Conservation (phyloP, 1,140 invertebrate genomes). For the Anoplolepis gracilipes region DNA sequence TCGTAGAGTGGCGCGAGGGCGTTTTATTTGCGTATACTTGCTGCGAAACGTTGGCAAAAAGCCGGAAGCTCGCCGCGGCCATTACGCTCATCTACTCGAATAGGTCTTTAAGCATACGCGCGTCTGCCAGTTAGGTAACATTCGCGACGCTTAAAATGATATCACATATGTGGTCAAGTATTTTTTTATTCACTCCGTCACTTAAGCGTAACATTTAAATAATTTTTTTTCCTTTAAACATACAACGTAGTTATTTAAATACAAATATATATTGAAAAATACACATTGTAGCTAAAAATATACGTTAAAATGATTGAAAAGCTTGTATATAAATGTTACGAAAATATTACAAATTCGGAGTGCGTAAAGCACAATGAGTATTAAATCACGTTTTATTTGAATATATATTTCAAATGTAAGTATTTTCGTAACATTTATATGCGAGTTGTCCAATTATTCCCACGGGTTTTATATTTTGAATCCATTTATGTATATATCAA, state of each 20-base stretch:
- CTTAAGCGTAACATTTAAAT: neutral
- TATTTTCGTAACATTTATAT: slow-evolving; percentile 24
- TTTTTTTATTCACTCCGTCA: slow-evolving; percentile 24
- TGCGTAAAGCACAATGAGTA: neutral
- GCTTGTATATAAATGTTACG: neutral
- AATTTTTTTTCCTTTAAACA: neutral
- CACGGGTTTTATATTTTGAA: neutral
- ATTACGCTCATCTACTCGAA: slow-evolving; percentile 46
- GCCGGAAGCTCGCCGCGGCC: slow-evolving; percentile 32
- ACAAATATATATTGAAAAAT: slow-evolving; percentile 15
- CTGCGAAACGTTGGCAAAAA: slow-evolving; percentile 19
- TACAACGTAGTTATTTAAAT: slow-evolving; percentile 27
- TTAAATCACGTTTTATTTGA: neutral
- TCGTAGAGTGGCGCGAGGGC: neutral
- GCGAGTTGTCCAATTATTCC: neutral
- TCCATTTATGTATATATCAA: neutral
- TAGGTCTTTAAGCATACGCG: slow-evolving; percentile 53
- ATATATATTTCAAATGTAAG: neutral
- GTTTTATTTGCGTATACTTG: slow-evolving; percentile 43
- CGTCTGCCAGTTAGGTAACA: neutral
- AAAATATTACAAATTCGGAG: slow-evolving; percentile 16
- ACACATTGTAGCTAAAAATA: neutral
- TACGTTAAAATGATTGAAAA: slow-evolving; percentile 20
- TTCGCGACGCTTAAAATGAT: slow-evolving; percentile 12
- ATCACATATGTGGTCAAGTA: slow-evolving; percentile 29